Evolutionary conservation across 2,888 invertebrate genomes (phyloP).

Genomic region (Pachliopta kotzebuea): DNA sequence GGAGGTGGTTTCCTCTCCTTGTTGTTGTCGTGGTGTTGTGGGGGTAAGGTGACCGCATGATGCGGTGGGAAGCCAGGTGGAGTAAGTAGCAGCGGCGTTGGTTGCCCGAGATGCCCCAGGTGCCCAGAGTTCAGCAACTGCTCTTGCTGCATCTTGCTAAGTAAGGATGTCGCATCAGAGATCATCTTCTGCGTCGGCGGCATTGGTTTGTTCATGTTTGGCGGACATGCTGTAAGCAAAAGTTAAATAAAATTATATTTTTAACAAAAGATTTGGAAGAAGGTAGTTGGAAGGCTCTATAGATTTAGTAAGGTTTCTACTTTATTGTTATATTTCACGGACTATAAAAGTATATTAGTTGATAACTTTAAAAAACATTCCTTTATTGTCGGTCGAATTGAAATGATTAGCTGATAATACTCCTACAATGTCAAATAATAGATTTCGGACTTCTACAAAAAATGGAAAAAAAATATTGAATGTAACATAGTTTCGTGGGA

Average conservation of each 20-base stretch:
- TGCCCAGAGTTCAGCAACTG: conserved; percentile 81
- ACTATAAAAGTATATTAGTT: too few species aligned
- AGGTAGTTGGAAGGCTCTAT: not conserved
- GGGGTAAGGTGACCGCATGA: conserved; percentile 85
- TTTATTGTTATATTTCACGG: too few species aligned
- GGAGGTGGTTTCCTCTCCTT: conserved; percentile 79
- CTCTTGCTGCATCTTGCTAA: conserved; percentile 86
- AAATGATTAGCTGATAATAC: not conserved
- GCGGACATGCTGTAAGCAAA: conserved; percentile 80
- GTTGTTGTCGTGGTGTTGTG: conserved; percentile 81
- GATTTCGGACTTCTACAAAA: not conserved
- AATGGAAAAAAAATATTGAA: not conserved
- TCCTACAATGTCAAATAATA: not conserved
- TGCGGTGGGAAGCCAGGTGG: conserved; percentile 89
- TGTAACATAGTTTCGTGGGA: not conserved
- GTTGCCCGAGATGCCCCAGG: conserved; percentile 75
- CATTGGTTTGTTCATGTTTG: conserved; percentile 86
- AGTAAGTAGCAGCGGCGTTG: conserved; percentile 84
- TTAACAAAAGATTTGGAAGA: too few species aligned
- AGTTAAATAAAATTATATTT: conserved; percentile 2
- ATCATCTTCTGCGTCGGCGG: conserved; percentile 90
- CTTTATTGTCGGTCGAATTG: not conserved
- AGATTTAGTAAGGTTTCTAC: too few species aligned
- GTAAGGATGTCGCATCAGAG: conserved; percentile 83
- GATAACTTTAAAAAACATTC: not conserved